These are phyloP conservation scores for Hirtodrosophila histrioides DNA, from an alignment of 2,888 invertebrate species.

Conservation along the genomic window DNA sequence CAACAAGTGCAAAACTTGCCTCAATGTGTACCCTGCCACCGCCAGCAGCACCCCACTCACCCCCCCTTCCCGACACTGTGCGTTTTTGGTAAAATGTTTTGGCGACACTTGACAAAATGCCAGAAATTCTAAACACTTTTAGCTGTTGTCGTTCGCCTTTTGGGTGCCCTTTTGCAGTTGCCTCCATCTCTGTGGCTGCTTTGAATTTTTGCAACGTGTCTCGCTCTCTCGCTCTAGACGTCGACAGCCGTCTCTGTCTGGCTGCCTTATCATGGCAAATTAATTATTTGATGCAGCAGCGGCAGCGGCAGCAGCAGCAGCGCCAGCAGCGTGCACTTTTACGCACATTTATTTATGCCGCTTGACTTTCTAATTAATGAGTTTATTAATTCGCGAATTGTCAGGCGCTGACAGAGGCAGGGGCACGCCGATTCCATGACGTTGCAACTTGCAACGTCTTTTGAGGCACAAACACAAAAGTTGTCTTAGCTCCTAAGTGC, in stretches of 20 bases:
- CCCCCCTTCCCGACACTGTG: constrained; percentile 5
- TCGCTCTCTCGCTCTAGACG: background rate
- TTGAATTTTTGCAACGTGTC: constrained; percentile 25
- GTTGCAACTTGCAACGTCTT: constrained; percentile 6
- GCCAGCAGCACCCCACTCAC: background rate
- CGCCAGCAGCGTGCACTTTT: constrained; percentile 31
- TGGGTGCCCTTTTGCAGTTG: constrained; percentile 50
- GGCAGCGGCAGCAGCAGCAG: constrained; percentile 9
- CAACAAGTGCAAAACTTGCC: constrained; percentile 69
- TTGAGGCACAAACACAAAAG: constrained; percentile 8
- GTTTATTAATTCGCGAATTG: constrained; percentile 79
- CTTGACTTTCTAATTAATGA: constrained; percentile 77
- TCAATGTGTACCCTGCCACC: constrained; percentile 6
- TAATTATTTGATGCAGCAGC: constrained; percentile 45
- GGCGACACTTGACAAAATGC: constrained; percentile 82
- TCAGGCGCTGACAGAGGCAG: constrained; percentile 70
- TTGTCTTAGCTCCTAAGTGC: constrained; percentile 10
- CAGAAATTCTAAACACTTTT: constrained; percentile 80
- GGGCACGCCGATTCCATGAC: constrained; percentile 19
- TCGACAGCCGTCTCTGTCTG: background rate
- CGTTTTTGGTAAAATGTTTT: constrained; percentile 76
- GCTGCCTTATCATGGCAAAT: constrained; percentile 42
- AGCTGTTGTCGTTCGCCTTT: constrained; percentile 55
- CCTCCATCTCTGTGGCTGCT: constrained; percentile 19
- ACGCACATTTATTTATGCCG: constrained; percentile 49